Conservation (phyloP, 2,113 vertebrate species). For the Sorex fumeus region DNA sequence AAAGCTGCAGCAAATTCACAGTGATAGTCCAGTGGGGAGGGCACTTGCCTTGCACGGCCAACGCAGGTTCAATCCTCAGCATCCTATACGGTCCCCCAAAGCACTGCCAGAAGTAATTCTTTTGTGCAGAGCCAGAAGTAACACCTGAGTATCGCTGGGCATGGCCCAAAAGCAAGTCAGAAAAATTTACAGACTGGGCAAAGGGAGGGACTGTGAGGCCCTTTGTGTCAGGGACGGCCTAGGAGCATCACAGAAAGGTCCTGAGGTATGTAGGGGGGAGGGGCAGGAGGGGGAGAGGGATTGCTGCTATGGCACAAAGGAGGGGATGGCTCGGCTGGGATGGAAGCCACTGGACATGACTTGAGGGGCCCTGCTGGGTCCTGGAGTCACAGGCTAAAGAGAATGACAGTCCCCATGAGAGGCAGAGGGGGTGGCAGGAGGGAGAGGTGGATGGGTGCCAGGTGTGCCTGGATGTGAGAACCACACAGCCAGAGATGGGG, state of each 20-base stretch:
- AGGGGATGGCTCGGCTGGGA: neutral
- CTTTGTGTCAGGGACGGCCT: neutral
- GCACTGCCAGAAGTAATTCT: too few species aligned
- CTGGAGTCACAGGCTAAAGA: neutral
- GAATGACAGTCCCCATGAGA: neutral
- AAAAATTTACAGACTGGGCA: too few species aligned
- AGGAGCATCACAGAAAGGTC: neutral
- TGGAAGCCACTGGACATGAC: neutral
- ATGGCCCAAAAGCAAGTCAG: too few species aligned
- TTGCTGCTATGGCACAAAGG: too few species aligned
- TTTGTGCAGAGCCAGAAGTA: too few species aligned
- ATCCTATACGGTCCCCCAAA: too few species aligned
- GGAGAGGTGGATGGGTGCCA: neutral
- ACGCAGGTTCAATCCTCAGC: too few species aligned
- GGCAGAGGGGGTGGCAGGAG: neutral
- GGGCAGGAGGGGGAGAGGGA: too few species aligned
- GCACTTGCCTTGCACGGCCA: too few species aligned
- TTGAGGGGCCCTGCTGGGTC: neutral
- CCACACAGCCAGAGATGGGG: neutral
- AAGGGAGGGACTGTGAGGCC: accelerated
- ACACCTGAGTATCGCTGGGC: too few species aligned
- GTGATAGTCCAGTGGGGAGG: too few species aligned
- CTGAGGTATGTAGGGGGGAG: neutral
- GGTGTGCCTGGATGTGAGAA: neutral
- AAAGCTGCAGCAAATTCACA: neutral